phyloP scores from a whole-genome alignment of 1,140 invertebrate species.

The Trichoplusia ni region DNA sequence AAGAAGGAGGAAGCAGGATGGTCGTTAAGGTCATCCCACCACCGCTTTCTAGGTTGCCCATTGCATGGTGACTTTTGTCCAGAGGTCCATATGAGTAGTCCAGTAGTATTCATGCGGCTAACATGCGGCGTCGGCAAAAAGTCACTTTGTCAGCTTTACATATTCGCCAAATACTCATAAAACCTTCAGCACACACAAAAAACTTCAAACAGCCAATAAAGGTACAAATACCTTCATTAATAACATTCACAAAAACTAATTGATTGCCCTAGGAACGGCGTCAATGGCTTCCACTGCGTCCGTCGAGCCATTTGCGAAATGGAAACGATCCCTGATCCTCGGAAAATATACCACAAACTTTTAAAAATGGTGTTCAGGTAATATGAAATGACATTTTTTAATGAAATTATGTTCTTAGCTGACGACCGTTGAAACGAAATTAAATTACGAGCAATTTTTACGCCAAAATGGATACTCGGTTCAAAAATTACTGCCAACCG shows the following conservation, averaged over 20 bases:
- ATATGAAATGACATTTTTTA: constrained; percentile 40
- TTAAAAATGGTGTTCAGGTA: constrained; percentile 83
- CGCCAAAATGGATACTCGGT: constrained; percentile 12
- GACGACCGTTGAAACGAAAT: constrained; percentile 14
- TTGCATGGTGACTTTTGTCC: too few relatives aligned
- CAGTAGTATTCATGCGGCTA: too few relatives aligned
- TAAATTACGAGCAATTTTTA: constrained; percentile 25
- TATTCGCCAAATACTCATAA: too few relatives aligned
- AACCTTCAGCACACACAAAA: background rate
- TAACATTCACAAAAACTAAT: constrained; percentile 22
- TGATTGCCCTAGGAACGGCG: constrained; percentile 75
- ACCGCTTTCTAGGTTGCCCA: too few relatives aligned
- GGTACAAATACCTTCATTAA: constrained; percentile 8
- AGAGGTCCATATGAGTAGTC: too few relatives aligned
- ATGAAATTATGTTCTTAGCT: constrained; percentile 27
- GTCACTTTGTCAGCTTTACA: too few relatives aligned
- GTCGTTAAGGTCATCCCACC: too few relatives aligned
- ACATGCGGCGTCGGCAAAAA: too few relatives aligned
- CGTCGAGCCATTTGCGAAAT: constrained; percentile 81
- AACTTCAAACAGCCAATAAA: background rate
- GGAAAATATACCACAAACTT: constrained; percentile 78
- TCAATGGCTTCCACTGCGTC: constrained; percentile 82
- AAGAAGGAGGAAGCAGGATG: too few relatives aligned
- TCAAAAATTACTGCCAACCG: constrained; percentile 1
- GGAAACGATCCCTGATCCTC: constrained; percentile 52